These are phyloP conservation scores for Tragelaphus buxtoni DNA, from an alignment of 2,113 vertebrate genomes.

Conservation along the genomic window DNA sequence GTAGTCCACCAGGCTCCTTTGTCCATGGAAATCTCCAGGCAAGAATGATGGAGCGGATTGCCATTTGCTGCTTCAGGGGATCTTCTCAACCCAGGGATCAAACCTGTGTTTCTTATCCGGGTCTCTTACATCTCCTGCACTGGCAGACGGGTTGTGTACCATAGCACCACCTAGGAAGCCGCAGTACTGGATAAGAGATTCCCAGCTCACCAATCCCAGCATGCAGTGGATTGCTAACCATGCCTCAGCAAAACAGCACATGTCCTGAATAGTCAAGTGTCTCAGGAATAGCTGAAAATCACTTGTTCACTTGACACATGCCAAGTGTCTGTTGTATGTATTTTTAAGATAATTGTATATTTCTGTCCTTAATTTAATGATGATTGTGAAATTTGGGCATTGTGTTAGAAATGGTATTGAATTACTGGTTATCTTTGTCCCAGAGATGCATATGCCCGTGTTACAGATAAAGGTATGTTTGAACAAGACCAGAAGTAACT, in stretches of 20 bases:
- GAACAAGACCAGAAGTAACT: background rate
- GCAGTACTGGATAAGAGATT: background rate
- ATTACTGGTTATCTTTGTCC: background rate
- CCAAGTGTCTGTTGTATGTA: background rate
- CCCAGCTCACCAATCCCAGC: background rate
- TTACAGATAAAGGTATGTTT: background rate
- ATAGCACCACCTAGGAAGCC: background rate
- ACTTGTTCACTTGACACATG: background rate
- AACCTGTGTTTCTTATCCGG: background rate
- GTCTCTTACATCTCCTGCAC: background rate
- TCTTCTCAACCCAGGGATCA: background rate
- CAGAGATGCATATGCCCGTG: background rate
- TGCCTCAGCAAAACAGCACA: background rate
- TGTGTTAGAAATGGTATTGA: background rate
- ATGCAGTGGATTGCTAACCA: background rate
- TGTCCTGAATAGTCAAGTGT: background rate
- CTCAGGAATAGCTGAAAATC: background rate
- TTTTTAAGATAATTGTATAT: background rate
- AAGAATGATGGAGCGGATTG: background rate
- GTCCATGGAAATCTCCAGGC: background rate
- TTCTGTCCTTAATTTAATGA: background rate
- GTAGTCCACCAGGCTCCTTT: background rate
- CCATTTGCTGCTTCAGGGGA: background rate
- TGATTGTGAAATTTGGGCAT: background rate
- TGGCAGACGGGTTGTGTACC: background rate